A percentile compares a stretch with the other conserved stretches of the same genome.
Evolutionary conservation across 2,888 invertebrate species (phyloP).

Genomic region (Candidula unifasciata): DNA sequence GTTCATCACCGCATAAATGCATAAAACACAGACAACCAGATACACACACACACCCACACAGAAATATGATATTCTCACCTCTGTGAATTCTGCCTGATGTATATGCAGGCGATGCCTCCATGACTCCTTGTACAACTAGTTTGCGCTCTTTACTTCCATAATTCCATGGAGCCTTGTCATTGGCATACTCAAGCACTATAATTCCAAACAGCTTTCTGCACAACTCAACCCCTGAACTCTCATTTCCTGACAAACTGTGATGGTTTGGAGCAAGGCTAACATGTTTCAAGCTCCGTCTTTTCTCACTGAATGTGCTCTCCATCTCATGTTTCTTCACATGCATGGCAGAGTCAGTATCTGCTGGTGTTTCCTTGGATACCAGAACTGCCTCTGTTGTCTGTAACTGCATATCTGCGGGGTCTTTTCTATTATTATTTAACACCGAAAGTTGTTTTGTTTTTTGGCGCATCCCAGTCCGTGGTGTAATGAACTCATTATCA

Average conservation of each 20-base stretch:
- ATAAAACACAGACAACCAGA: neutral
- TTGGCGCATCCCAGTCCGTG: conserved; percentile 7
- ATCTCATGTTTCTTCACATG: neutral
- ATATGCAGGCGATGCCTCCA: conserved; percentile 64
- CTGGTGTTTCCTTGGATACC: neutral
- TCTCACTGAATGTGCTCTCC: conserved; percentile 32
- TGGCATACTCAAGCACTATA: conserved; percentile 65
- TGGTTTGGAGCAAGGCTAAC: conserved; percentile 57
- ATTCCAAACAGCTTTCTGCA: conserved; percentile 70
- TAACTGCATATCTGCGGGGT: neutral
- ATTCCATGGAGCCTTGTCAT: conserved; percentile 57
- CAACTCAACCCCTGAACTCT: conserved; percentile 61
- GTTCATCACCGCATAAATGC: too few species aligned
- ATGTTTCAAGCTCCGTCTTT: conserved; percentile 57
- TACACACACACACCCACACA: neutral
- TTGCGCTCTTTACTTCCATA: conserved; percentile 63
- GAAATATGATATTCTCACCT: conserved; percentile 60
- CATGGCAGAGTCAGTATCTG: neutral
- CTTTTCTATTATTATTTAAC: conserved; percentile 5
- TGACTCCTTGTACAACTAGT: conserved; percentile 68
- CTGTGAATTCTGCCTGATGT: conserved; percentile 65
- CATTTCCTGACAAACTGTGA: conserved; percentile 49
- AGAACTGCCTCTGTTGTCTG: neutral
- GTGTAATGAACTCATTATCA: neutral
- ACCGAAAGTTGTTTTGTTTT: conserved; percentile 35